phyloP scores from a whole-genome alignment of 2,797 vertebrate species.

The Onychomys torridus region DNA sequence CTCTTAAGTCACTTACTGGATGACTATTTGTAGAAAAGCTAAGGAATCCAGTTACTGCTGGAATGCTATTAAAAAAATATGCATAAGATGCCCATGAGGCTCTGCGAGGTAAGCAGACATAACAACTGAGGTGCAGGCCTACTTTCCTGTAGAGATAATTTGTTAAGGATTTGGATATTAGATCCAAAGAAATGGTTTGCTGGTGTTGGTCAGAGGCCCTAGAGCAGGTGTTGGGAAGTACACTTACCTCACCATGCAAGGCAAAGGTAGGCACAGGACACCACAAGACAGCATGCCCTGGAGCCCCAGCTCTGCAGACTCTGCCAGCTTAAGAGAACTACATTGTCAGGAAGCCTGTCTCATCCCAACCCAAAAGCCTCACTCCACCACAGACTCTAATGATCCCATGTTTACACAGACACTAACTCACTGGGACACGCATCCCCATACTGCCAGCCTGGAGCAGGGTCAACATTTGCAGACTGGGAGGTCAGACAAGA shows the following conservation, averaged over 20 bases:
- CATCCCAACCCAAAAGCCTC: not conserved
- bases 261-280: accelerated
- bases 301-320: not conserved
- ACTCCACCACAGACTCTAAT: not conserved
- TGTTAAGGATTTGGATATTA: not conserved
- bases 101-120: not conserved
- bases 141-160: not conserved
- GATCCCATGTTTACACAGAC: not conserved
- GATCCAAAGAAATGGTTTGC: not conserved
- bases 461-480: not conserved
- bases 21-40: not conserved
- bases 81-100: not conserved
- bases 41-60: not conserved
- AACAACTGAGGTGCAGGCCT: not conserved
- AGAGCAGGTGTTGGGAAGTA: not conserved
- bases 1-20: not conserved
- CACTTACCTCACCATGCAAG: not conserved
- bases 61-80: not conserved
- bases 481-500: not conserved
- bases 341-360: not conserved
- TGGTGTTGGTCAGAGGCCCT: no score
- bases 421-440: not conserved
- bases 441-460: not conserved
- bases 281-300: not conserved
- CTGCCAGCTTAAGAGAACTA: not conserved